A percentile compares a stretch with the other conserved stretches of the same genome.
phyloP scores from a whole-genome alignment of 2,797 vertebrate species.

The Sandelia bainsii region DNA sequence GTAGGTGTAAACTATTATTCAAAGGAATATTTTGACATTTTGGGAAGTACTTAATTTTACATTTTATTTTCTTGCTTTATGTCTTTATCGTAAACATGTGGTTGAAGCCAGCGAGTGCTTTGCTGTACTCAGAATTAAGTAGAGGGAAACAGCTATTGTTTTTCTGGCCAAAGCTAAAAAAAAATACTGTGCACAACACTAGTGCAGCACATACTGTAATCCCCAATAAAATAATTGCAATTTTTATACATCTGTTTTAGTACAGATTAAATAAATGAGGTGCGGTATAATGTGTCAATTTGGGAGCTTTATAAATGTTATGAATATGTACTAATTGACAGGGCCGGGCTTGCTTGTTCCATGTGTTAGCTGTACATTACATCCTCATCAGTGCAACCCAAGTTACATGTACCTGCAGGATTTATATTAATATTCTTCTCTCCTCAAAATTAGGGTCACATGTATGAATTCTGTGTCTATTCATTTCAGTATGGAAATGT shows the following conservation, averaged over 20 bases:
- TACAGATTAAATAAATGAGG: background rate
- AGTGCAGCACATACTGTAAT: background rate
- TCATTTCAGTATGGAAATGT: conserved; percentile 89
- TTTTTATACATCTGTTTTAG: background rate
- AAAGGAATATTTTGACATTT: too few relatives aligned
- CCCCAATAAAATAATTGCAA: background rate
- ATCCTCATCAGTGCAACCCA: too few relatives aligned
- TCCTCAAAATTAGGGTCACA: background rate
- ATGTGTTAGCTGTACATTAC: too few relatives aligned
- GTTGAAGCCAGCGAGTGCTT: background rate
- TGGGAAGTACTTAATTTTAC: too few relatives aligned
- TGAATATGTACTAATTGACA: background rate
- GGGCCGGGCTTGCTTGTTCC: background rate
- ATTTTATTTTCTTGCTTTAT: too few relatives aligned
- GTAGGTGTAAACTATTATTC: too few relatives aligned
- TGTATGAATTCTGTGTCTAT: conserved; percentile 1
- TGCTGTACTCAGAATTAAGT: background rate
- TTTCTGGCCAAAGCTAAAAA: background rate
- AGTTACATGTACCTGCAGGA: background rate
- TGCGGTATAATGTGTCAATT: background rate
- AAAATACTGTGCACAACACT: too few relatives aligned
- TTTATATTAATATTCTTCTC: background rate
- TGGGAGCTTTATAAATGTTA: background rate
- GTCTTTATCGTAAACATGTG: background rate
- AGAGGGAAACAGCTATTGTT: background rate